Evolutionary conservation across 2,113 vertebrate species (phyloP), one percentile per base, ranked within the genome.

Genomic region (Eptesicus fuscus): DNA sequence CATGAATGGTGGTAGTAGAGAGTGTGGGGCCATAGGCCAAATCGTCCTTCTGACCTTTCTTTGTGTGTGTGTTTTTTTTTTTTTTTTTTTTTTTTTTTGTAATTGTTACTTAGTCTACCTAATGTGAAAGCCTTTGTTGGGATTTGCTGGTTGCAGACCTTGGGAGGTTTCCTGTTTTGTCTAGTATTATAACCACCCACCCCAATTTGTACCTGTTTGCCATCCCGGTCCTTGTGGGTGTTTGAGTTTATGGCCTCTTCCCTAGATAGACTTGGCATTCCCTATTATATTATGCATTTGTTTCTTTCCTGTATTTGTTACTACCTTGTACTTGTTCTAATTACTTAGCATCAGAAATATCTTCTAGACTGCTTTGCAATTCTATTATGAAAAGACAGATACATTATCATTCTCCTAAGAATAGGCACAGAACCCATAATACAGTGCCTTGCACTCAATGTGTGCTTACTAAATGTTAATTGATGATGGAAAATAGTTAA

Each of bases 351-450:
- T 17, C 14, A 77, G 82, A 73, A 25, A 69, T 74, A 76, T 90
- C 61, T 88, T 95, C 35, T 17, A 42, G 84, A 79, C 30, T 77
- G 67, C 47, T 88, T 63, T 93, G 56, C 44, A 78, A 51, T 85
- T 90, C 90, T 90, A 12, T 88, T 93, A 93, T 93, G 92, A 65
- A 93, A 92, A 67, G 74, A 59, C 30, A 80, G 37, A 96, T 77
- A 40, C 71, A 79, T 92, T 96, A 85, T 93, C 40, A 79, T 90
- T 94, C 73, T 95, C 9, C 14, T 35, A 53, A 86, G 88, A 86
- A 79, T 13, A 61, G 59, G 44, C n/a, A 47, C 20, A 83, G 84
- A 84, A 35, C 71, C 65, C 22, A 7, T 53, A 84, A 74, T 49
- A 65, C 28, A 63, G 53, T 56, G 17, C 25, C 77, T 94, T 95